Percentiles rank a stretch among this genome's conserved stretches.
phyloP scores from a whole-genome alignment of 2,113 vertebrate genomes.

The Tragelaphus strepsiceros region DNA sequence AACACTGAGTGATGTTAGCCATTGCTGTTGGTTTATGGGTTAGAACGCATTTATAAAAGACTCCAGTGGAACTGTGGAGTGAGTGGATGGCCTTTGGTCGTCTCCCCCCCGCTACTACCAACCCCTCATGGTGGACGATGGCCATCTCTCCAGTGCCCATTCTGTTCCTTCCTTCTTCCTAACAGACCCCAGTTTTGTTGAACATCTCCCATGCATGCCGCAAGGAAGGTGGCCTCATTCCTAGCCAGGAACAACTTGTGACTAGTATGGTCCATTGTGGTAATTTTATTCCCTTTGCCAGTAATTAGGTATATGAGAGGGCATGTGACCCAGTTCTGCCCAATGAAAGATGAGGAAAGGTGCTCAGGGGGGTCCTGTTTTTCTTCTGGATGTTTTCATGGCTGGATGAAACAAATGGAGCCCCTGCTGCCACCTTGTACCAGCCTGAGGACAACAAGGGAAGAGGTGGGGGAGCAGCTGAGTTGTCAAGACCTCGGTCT shows the following conservation, averaged over 20 bases:
- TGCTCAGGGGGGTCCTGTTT: neutral
- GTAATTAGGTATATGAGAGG: neutral
- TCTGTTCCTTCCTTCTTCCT: neutral
- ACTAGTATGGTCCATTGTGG: neutral
- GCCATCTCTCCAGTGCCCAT: neutral
- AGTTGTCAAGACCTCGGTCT: neutral
- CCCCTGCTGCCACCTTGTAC: neutral
- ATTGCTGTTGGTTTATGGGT: neutral
- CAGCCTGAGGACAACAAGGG: neutral
- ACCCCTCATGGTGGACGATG: neutral
- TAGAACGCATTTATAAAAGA: neutral
- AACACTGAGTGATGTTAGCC: neutral
- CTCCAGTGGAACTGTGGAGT: neutral
- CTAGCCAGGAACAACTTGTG: neutral
- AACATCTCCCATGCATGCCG: neutral
- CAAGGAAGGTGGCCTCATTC: neutral
- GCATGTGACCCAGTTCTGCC: neutral
- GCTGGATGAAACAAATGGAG: neutral
- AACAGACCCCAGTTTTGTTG: neutral
- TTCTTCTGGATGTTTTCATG: neutral
- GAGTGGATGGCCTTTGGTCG: neutral
- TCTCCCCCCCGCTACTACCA: neutral
- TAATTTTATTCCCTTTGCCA: neutral
- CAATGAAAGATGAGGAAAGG: neutral
- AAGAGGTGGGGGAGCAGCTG: neutral